These are phyloP conservation scores for Phrynocephalus versicolor DNA, from an alignment of 2,113 vertebrate species.

Conservation along the genomic window DNA sequence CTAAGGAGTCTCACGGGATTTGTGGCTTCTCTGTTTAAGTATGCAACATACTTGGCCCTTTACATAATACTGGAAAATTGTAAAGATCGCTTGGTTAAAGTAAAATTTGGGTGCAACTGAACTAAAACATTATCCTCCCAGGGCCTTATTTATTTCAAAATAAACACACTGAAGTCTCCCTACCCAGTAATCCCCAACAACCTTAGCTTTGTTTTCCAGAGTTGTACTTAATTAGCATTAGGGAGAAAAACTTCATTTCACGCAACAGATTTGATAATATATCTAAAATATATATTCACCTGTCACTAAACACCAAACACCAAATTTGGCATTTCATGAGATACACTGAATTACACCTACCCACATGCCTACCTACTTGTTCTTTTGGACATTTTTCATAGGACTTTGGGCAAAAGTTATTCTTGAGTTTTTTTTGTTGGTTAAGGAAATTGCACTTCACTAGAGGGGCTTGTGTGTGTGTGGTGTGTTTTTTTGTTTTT, in stretches of 20 bases:
- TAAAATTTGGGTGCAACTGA: background rate
- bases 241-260: too few relatives aligned
- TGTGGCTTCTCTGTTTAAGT: conserved; percentile 28
- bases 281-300: background rate
- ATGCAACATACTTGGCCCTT: conserved; percentile 15
- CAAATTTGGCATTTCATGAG: background rate
- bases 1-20: background rate
- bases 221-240: background rate
- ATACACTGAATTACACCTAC: background rate
- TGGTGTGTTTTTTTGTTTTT: too few relatives aligned
- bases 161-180: background rate
- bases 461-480: too few relatives aligned
- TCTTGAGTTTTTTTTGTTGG: background rate
- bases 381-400: background rate
- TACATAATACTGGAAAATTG: conserved; percentile 10
- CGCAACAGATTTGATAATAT: background rate
- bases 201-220: background rate
- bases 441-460: background rate
- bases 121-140: background rate
- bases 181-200: background rate
- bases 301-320: background rate
- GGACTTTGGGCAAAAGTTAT: too few relatives aligned
- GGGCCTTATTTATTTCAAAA: background rate
- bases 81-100: conserved; percentile 1
- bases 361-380: background rate